Conservation (phyloP, 2,888 invertebrate species). For the Corbicula japonica region DNA sequence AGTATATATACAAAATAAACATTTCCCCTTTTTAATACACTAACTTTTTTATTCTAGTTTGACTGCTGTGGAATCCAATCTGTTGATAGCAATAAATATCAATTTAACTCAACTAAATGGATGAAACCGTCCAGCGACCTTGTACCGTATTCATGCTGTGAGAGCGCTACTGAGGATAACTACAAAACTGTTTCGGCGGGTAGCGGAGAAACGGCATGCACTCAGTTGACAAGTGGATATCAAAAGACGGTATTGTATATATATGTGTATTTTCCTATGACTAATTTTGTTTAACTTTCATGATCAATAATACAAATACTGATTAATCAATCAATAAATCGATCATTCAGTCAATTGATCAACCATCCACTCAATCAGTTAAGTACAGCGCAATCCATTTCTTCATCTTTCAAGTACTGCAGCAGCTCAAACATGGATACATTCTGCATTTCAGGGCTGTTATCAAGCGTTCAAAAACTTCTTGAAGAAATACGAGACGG, state of each 20-base stretch:
- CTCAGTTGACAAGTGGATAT: conserved; percentile 1
- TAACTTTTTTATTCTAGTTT: conserved; percentile 28
- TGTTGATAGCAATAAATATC: conserved; percentile 24
- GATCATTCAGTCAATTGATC: no score
- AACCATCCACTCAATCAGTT: no score
- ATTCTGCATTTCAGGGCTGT: conserved; percentile 67
- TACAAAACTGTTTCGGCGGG: conserved; percentile 45
- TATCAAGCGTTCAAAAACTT: conserved; percentile 61
- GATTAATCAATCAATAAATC: no score
- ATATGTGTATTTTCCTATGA: no score
- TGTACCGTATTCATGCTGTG: conserved; percentile 58
- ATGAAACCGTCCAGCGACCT: conserved; percentile 15
- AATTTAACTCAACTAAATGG: conserved; percentile 44
- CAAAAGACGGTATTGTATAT: conserved; percentile 10
- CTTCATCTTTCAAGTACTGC: no score
- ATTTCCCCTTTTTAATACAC: not conserved
- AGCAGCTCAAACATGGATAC: no score
- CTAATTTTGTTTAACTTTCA: no score
- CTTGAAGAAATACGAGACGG: conserved; percentile 48
- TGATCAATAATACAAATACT: no score
- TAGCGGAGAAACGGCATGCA: conserved; percentile 26
- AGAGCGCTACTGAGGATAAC: conserved; percentile 48
- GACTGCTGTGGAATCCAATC: conserved; percentile 58
- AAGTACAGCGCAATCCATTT: no score
- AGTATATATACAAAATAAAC: no score